Evolutionary conservation across 2,888 invertebrate genomes (phyloP).

Genomic region (Calliopum simillimum): DNA sequence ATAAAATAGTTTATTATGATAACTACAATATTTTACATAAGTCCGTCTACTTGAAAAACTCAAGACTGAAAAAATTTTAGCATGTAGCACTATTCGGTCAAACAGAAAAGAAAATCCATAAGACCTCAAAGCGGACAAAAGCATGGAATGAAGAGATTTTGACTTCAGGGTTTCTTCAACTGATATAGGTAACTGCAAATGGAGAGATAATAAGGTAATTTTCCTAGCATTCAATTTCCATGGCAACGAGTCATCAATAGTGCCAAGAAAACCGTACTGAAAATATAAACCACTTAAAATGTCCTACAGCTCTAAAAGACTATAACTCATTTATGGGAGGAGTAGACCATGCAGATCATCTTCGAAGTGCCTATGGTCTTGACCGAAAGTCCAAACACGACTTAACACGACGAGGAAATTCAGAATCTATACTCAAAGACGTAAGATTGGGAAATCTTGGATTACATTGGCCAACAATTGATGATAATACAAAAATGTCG

Average conservation of each 20-base stretch:
- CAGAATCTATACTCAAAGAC: no score
- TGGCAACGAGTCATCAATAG: constrained; percentile 22
- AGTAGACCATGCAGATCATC: constrained; percentile 39
- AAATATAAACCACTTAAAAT: constrained; percentile 12
- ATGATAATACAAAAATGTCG: no score
- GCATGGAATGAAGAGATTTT: constrained; percentile 40
- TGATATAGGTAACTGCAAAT: constrained; percentile 32
- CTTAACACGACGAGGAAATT: no score
- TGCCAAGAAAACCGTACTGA: constrained; percentile 16
- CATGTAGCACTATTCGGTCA: constrained; percentile 31
- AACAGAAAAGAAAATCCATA: no score
- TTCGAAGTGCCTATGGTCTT: no score
- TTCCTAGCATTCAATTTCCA: constrained; percentile 23
- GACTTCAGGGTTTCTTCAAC: constrained; percentile 11
- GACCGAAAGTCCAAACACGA: no score
- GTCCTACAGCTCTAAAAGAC: constrained; percentile 33
- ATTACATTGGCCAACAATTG: no score
- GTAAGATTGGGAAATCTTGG: no score
- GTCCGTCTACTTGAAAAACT: constrained; percentile 38
- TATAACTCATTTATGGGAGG: constrained; percentile 40
- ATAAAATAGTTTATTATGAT: constrained; percentile 36
- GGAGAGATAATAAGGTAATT: constrained; percentile 30
- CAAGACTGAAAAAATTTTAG: constrained; percentile 31
- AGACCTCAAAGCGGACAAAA: no score
- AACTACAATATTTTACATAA: constrained; percentile 41